Evolutionary conservation across 2,797 vertebrate genomes (phyloP).

Genomic region (Poeciliopsis turneri): DNA sequence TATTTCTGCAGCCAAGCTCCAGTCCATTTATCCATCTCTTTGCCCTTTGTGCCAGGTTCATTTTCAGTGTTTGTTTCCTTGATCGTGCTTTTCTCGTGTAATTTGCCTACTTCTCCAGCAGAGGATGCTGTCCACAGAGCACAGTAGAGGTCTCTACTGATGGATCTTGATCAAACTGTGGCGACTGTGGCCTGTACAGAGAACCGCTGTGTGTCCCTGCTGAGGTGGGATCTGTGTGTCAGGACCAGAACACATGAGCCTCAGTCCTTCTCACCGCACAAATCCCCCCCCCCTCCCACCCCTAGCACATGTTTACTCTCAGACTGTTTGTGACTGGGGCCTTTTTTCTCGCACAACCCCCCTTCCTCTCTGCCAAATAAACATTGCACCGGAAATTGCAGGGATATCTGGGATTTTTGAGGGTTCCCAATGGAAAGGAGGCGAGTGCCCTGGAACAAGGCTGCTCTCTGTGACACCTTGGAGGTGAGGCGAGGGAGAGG

Average conservation of each 20-base stretch:
- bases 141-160: neutral
- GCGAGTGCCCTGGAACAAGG: constrained; percentile 71
- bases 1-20: neutral
- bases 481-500: constrained; percentile 63
- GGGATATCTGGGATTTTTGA: constrained; percentile 85
- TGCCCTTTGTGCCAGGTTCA: neutral
- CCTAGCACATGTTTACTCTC: constrained; percentile 74
- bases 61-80: neutral
- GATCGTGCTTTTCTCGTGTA: neutral
- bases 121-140: constrained; percentile 45
- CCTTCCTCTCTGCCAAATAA: constrained; percentile 76
- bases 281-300: constrained; percentile 39
- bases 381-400: constrained; percentile 85
- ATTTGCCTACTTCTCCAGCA: constrained; percentile 41
- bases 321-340: constrained; percentile 76
- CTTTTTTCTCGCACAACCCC: constrained; percentile 57
- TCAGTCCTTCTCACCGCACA: constrained; percentile 70
- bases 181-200: constrained; percentile 72
- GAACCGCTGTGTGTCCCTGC: constrained; percentile 65
- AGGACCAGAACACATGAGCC: constrained; percentile 73
- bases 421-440: constrained; percentile 76
- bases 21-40: neutral
- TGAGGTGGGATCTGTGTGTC: constrained; percentile 70
- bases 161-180: constrained; percentile 52
- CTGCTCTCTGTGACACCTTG: constrained; percentile 75